Evolutionary conservation across 2,888 invertebrate genomes (phyloP).

Genomic region (Sylvicola cinctus): DNA sequence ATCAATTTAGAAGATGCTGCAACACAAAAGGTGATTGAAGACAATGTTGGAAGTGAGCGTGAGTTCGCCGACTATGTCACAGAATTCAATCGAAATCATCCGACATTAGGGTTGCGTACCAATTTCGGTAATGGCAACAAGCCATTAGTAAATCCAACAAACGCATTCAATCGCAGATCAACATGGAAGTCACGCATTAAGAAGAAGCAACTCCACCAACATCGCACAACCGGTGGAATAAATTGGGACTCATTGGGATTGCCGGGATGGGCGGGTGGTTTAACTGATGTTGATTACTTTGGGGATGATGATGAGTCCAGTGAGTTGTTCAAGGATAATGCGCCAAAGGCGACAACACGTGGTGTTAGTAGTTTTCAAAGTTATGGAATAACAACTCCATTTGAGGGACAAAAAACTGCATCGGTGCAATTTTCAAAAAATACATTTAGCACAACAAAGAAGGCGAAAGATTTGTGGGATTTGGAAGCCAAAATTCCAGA

Average conservation of each 20-base stretch:
- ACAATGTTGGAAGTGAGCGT: slow-evolving; percentile 11
- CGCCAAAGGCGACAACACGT: too few species aligned
- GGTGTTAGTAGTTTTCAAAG: too few species aligned
- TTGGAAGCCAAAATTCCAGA: slow-evolving; percentile 1
- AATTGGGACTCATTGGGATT: slow-evolving; percentile 18
- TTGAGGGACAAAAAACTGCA: neutral
- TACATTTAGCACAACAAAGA: neutral
- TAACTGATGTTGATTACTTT: slow-evolving; percentile 2
- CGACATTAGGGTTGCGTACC: neutral
- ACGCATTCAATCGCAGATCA: neutral
- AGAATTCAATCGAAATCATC: slow-evolving; percentile 8
- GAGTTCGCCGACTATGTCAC: slow-evolving; percentile 10
- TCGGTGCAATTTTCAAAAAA: neutral
- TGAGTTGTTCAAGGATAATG: neutral
- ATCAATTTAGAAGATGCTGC: slow-evolving; percentile 4
- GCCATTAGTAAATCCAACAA: neutral
- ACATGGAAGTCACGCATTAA: neutral
- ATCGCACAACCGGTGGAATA: slow-evolving; percentile 3
- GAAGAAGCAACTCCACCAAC: neutral
- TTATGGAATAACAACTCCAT: neutral
- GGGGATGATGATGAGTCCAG: neutral
- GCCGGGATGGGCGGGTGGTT: slow-evolving; percentile 18
- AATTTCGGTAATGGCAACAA: neutral
- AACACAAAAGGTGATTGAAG: slow-evolving; percentile 6
- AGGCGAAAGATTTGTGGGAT: slow-evolving; percentile 1